phyloP scores from a whole-genome alignment of 2,113 vertebrate species.

The Pangasianodon hypophthalmus region DNA sequence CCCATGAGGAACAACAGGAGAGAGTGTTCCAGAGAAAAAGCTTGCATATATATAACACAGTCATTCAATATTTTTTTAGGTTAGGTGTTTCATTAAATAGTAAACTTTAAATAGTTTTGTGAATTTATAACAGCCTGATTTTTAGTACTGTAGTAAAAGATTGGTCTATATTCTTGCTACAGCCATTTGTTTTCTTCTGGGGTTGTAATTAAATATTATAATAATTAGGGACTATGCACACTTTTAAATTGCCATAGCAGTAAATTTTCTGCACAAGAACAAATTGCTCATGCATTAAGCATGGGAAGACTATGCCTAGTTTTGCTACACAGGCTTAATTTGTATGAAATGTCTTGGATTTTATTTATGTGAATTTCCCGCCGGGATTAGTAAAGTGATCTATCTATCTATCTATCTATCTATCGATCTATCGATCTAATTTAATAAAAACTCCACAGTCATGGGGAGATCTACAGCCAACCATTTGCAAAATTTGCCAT shows the following conservation, averaged over 20 bases:
- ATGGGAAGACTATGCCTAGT: background rate
- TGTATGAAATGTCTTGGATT: background rate
- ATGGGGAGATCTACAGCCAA: background rate
- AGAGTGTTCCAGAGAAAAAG: background rate
- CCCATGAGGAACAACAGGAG: background rate
- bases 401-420: background rate
- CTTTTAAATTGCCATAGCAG: background rate
- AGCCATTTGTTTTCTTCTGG: conserved; percentile 1
- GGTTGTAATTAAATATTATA: conserved; percentile 24
- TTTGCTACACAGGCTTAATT: background rate
- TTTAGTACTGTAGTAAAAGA: background rate
- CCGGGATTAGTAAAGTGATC: background rate
- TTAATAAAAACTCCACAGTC: background rate
- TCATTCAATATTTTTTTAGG: background rate
- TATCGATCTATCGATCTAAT: background rate
- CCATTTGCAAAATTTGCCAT: background rate
- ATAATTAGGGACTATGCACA: background rate
- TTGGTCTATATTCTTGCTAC: background rate
- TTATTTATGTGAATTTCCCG: background rate
- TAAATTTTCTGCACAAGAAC: background rate
- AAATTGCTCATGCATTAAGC: background rate
- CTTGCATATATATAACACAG: conserved; percentile 6
- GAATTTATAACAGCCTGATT: background rate
- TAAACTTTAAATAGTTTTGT: conserved; percentile 14
- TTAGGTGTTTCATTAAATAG: background rate